Evolutionary conservation across 92 coral and sea anemone species (phyloP), one percentile per base, ranked within the genome.

Genomic region (Ricordea florida): DNA sequence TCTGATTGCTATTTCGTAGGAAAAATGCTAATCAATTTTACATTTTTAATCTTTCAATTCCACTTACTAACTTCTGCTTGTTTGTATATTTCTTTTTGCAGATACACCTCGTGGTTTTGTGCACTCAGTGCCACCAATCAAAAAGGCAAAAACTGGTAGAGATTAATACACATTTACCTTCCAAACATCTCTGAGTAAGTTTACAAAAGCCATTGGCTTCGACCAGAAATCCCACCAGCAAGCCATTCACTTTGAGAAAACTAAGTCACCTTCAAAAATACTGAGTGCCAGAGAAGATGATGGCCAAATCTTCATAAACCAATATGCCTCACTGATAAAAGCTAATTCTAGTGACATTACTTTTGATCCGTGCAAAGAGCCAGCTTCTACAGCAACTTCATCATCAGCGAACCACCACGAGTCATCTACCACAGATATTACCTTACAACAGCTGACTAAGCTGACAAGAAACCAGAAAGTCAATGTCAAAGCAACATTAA

Each of bases 401-500:
- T n/a, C 24, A 38, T n/a, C 63, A 29, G 30, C 60, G 29, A 46
- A 27, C 66, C 35, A 34, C 27, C 80, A 46, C 35, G 69, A 30
- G 20, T 29, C 69, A 58, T 18, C 60, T 68, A 45, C 75, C 36
- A 68, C 53, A 44, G 77, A 81, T 53, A 71, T 81, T 13, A 71
- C 70, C 22, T 45, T 81, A 51, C 35, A 72, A 21, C 72, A 80
- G 66, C 57, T 80, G 7, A 27, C 32, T 34, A 15, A 32, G 21
- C n/a, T 80, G 25, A 69, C 66, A 23, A 34, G 78, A 41, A 79
- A 79, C 44, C 87, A 71, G 20, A 81, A 10, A 56, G 86, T 71
- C 2, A 70, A 80, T 60, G 68, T 81, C 26, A 66, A 81, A 42
- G 87, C 57, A n/a, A 37, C 72, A 8, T 24, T 81, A 17, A 72